Percentiles rank a stretch among this genome's conserved stretches.
These are phyloP conservation scores for Cremastobaeus sp. DNA, from an alignment of 2,888 invertebrate genomes.

Conservation along the genomic window DNA sequence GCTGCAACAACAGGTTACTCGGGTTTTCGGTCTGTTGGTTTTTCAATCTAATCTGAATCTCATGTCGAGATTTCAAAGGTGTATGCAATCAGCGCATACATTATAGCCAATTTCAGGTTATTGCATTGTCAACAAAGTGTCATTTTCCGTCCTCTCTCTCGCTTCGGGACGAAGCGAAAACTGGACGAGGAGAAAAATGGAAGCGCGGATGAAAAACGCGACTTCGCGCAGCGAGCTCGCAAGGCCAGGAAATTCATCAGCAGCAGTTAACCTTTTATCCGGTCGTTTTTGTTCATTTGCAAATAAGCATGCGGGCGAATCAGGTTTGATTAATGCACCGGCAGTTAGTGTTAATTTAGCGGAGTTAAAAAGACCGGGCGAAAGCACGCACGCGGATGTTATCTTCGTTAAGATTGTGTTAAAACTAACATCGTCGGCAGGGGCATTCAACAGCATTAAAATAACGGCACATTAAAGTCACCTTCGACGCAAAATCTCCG, in stretches of 20 bases:
- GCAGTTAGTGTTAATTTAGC: conserved; percentile 51
- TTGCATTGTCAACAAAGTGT: too few species aligned
- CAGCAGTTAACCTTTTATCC: conserved; percentile 36
- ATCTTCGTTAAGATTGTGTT: conserved; percentile 39
- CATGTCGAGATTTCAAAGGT: too few species aligned
- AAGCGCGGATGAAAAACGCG: too few species aligned
- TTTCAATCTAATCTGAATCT: conserved; percentile 20
- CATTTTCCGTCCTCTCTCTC: too few species aligned
- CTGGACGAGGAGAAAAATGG: too few species aligned
- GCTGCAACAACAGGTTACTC: conserved; percentile 2
- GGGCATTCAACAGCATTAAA: conserved; percentile 38
- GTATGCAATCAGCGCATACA: too few species aligned
- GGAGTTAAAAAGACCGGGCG: conserved; percentile 27
- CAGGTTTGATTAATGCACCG: conserved; percentile 47
- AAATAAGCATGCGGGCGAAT: conserved; percentile 39
- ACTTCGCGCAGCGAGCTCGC: too few species aligned
- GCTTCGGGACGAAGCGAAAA: too few species aligned
- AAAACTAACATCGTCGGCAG: conserved; percentile 42
- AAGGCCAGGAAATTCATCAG: conserved; percentile 42
- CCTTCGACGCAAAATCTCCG: conserved; percentile 29
- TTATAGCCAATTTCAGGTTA: too few species aligned
- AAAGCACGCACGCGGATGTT: conserved; percentile 44
- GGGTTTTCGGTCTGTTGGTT: conserved; percentile 7
- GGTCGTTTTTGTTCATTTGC: conserved; percentile 30
- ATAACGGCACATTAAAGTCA: conserved; percentile 58